Base-by-base conservation (phyloP, 2,797 vertebrate species). In the Telmatherina bonti region DNA sequence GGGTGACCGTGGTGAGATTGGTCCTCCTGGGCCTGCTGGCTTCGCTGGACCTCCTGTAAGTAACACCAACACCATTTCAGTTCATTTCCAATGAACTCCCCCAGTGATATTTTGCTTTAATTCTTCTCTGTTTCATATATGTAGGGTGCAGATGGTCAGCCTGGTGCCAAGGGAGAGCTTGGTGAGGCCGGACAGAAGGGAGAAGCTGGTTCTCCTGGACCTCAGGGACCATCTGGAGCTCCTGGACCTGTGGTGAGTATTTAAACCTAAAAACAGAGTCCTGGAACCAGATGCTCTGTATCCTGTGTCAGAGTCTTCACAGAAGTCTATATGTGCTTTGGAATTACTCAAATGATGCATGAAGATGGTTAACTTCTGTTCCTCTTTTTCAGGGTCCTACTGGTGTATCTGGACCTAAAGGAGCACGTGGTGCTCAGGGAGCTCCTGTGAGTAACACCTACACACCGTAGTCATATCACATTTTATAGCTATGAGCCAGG, bases 11-110 rank as follows among this genome's bases (percentile, higher is more conserved):
- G 98, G 98, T 62, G 97, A 99, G 93, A 88, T 83, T 0, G 98
- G 98, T 33, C 95, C 98, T 78, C 96, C 97, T 0, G 97, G 98
- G 5, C 98, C 98, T 0, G 97, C 97, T 27, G 98, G 97, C 35
- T 99, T 99, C 9, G 97, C 98, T 11, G 98, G 98, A n/a, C 97
- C 98, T 80, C 98, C 97, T 57, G 98, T 99, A 84, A 96, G 96
- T 96, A 82, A 33, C 51, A 15, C 38, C 22, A 16, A 10, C 12
- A 45, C 47, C 53, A 9, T 20, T 61, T 60, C 30, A 56, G 15
- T 51, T 74, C 4, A 56, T 29, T 55, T 72, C 2, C 47, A 64
- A 35, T 61, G 24, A 45, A 38, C n/a, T 3, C 3, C 5, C 35
- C 58, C 3, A 30, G 47, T 9, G 2, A 58, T 13, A 38, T 62